Evolutionary conservation across 1,140 invertebrate genomes (phyloP), one percentile per base, ranked within the genome.

Genomic region (Zaprionus camerounensis): DNA sequence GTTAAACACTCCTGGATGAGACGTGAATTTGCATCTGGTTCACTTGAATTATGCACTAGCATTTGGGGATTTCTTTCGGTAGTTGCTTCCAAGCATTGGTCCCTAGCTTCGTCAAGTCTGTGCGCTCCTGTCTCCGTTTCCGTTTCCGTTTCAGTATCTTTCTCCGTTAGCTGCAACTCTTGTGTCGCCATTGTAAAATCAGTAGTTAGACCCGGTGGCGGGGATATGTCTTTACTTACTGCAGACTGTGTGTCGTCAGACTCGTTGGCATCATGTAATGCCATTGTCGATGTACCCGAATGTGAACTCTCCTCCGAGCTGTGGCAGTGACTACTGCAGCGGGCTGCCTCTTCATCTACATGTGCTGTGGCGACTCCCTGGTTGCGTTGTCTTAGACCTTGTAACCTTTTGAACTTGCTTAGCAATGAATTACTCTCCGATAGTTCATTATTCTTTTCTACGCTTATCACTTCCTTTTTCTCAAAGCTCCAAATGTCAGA

Each of bases 401-500:
- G 77, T 26, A 74, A 58, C 7, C 44, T 88, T 7, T 62, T 91
- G 12, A 90, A 91, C 58, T 90, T 91, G 49, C 38, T 77, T 2
- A 90, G 34, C n/a, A 91, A 38, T 2, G 64, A 64, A 24, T 75
- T 90, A 58, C 82, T 86, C 64, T 90, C 85, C 69, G 71, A 73
- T 5, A 90, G 66, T 5, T 59, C 38, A 58, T 63, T 77, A 9
- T 51, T 67, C 3, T 71, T 71, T 13, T 81, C 66, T 67, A 72
- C 61, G 69, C 36, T 80, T 53, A 76, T 34, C 1, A 86, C 58
- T 49, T 92, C 84, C 6, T 75, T 36, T 36, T 82, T 82, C 36
- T 92, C 73, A 2, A 77, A 75, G 66, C 74, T 90, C 91, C 91
- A 92, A 49, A 92, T 91, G 57, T 92, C 91, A 4, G 80, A 64